phyloP scores from a whole-genome alignment of 2,113 vertebrate species.

The Pterocles orientalis region DNA sequence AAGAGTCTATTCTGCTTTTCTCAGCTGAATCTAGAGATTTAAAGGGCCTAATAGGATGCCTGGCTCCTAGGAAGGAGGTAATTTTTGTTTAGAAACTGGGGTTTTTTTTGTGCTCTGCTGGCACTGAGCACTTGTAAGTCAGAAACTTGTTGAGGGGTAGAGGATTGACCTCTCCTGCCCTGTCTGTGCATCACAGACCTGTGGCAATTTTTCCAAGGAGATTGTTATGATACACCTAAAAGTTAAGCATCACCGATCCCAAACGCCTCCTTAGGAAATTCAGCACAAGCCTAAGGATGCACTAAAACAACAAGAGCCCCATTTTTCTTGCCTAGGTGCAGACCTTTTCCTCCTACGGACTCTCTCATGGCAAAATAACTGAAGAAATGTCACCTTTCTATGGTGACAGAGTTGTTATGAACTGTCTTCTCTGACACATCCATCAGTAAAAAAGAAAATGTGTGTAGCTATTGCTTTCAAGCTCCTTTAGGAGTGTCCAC shows the following conservation, averaged over 20 bases:
- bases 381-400: not conserved
- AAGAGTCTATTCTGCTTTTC: not conserved
- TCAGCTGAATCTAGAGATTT: not conserved
- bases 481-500: not conserved
- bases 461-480: not conserved
- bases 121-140: accelerated
- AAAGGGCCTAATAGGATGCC: not conserved
- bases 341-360: not conserved
- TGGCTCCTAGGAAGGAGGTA: not conserved
- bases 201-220: not conserved
- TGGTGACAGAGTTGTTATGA: not conserved
- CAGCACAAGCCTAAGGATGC: not conserved
- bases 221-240: not conserved
- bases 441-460: not conserved
- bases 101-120: not conserved
- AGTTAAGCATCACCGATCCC: not conserved
- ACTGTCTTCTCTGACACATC: not conserved
- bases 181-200: not conserved
- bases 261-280: not conserved
- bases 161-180: not conserved
- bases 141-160: accelerated
- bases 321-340: not conserved
- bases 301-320: not conserved
- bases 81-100: not conserved
- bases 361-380: not conserved